A percentile compares a stretch with the other conserved stretches of the same genome.
Conservation (phyloP, 2,888 invertebrate species). For the Aphelenchoides bicaudatus region DNA sequence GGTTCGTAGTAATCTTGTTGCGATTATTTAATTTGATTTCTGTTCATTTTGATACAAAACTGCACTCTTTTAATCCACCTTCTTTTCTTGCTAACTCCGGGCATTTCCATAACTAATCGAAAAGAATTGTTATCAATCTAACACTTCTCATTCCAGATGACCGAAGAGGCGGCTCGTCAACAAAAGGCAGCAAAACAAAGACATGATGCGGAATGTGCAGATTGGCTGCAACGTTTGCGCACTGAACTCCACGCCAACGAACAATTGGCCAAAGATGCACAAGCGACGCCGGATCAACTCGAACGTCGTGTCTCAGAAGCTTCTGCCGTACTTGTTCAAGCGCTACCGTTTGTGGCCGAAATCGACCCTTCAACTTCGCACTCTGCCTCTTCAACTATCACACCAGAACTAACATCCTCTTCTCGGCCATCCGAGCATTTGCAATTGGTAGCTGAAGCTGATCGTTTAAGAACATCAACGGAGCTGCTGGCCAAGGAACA, state of each 20-base stretch:
- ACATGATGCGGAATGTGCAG: conserved; percentile 4
- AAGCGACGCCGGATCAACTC: conserved; percentile 6
- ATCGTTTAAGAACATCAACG: conserved; percentile 15
- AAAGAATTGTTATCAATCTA: conserved; percentile 7
- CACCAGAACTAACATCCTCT: no score
- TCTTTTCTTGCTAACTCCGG: no score
- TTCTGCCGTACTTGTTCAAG: not conserved
- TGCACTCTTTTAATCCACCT: no score
- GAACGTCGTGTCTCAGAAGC: conserved; percentile 7
- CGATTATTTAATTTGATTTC: no score
- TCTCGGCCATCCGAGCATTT: no score
- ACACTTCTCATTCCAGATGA: conserved; percentile 18
- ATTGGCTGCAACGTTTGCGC: not conserved
- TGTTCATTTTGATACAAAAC: no score
- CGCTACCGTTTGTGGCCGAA: not conserved
- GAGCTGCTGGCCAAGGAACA: conserved; percentile 7
- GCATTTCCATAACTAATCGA: no score
- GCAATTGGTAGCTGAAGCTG: not conserved
- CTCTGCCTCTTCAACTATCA: no score
- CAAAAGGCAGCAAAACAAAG: not conserved
- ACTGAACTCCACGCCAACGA: conserved; percentile 8
- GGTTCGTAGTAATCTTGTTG: no score
- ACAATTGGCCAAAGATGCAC: not conserved
- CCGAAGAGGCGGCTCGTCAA: conserved; percentile 19
- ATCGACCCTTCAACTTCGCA: conserved; percentile 9